Base-by-base conservation (phyloP, 2,888 invertebrate species). In the Pyrgus malvae region DNA sequence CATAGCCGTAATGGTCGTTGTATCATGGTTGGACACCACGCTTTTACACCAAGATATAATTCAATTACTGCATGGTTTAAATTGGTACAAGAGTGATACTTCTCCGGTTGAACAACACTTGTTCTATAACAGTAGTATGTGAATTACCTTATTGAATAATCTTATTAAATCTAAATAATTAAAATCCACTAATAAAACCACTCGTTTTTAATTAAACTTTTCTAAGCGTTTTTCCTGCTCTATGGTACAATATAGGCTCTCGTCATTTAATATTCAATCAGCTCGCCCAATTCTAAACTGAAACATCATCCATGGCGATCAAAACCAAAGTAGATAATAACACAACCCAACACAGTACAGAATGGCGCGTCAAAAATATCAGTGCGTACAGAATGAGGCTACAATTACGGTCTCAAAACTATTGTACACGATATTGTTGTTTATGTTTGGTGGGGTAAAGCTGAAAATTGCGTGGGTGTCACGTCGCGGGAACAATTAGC, bases 401-500 rank as follows among this genome's bases (percentile, higher is more conserved):
- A 69, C 70, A 70, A 74, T 69, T 72, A 71, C 66, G 63, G 63
- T 55, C 53, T 61, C 55, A 59, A 62, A 57, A 57, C 58, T 59
- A 54, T 23, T 31, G 1, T 33, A 42, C 31, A 9, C 33, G n/a
- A 58, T 31, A 37, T 29, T 38, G 9, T 7, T 23, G 16, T 17
- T 3, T 40, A 48, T 29, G 25, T 6, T 3, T 3, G 4, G 2
- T 1, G 8, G 1, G 3, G 0, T 12, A 53, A 21, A 46, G 45
- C 16, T n/a, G 3, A n/a, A 23, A 46, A 6, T 29, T 23, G 23
- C 9, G 9, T 16, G 7, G 0, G 17, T 3, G 16, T 7, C 11
- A 23, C 29, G 42, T 31, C 55, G 55, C 56, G 65, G 67, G 66
- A 65, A 76, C 81, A 83, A 83, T 83, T 83, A 83, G 83, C 79